A percentile compares a stretch with the other conserved stretches of the same genome.
Conservation (phyloP, 2,113 vertebrate species). For the Hyla sarda region DNA sequence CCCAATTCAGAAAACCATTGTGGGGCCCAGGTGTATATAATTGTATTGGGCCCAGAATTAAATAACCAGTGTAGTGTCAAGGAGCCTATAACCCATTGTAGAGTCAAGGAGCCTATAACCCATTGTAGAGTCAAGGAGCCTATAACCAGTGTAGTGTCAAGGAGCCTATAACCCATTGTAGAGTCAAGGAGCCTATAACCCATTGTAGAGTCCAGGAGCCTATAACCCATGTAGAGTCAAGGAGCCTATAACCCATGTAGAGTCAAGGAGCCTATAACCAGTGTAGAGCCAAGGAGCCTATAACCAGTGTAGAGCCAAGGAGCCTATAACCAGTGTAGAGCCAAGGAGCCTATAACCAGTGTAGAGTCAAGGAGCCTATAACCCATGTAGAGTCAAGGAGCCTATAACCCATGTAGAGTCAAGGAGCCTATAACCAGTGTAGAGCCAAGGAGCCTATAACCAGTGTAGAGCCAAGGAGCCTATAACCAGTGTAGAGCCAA, state of each 20-base stretch:
- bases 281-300: background rate
- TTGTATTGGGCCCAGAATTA: background rate
- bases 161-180: background rate
- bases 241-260: background rate
- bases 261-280: background rate
- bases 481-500: no score
- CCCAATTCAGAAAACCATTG: background rate
- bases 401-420: background rate
- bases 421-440: background rate
- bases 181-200: background rate
- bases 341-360: background rate
- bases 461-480: no score
- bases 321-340: background rate
- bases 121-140: background rate
- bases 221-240: background rate
- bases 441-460: background rate
- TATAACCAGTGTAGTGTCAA: background rate
- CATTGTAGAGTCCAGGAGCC: background rate
- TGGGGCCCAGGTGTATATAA: background rate
- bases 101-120: no score
- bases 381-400: no score
- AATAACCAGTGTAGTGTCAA: background rate
- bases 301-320: background rate
- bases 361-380: no score
- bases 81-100: background rate